phyloP scores from a whole-genome alignment of 2,888 invertebrate genomes.

The Lithophane socia region DNA sequence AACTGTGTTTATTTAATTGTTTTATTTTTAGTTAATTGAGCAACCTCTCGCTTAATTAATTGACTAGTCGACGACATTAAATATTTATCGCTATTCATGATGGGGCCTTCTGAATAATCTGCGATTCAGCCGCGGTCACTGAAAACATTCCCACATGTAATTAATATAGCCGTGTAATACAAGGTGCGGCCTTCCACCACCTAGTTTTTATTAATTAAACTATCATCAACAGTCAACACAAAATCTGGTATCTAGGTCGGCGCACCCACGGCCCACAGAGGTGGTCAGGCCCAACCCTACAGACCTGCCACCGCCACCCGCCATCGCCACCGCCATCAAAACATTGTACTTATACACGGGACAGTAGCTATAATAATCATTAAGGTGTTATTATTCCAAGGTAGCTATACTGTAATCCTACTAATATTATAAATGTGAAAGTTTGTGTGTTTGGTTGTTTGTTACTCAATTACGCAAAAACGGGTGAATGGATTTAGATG shows the following conservation, averaged over 20 bases:
- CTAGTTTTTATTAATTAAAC: conserved; percentile 75
- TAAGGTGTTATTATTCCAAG: conserved; percentile 22
- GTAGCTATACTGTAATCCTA: not conserved
- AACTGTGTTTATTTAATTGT: conserved; percentile 1
- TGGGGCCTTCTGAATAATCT: not conserved
- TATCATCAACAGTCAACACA: conserved; percentile 72
- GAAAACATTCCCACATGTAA: conserved; percentile 15
- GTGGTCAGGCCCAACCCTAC: conserved; percentile 63
- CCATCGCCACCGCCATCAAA: conserved; percentile 29
- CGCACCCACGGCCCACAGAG: conserved; percentile 72
- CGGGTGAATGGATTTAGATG: no score
- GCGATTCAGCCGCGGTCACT: conserved; percentile 10
- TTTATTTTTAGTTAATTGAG: conserved; percentile 36
- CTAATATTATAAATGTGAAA: no score
- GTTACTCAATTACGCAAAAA: no score
- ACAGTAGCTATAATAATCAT: conserved; percentile 22
- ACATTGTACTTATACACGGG: conserved; percentile 10
- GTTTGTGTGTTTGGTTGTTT: no score
- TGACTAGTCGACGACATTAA: conserved; percentile 16
- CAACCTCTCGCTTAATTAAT: conserved; percentile 26
- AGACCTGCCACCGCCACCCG: conserved; percentile 29
- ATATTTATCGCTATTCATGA: conserved; percentile 32
- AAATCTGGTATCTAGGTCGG: conserved; percentile 80
- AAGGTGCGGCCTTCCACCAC: conserved; percentile 66
- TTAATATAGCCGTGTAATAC: conserved; percentile 30